Conservation (phyloP, 2,888 invertebrate species). For the Ptilodon capucinus region DNA sequence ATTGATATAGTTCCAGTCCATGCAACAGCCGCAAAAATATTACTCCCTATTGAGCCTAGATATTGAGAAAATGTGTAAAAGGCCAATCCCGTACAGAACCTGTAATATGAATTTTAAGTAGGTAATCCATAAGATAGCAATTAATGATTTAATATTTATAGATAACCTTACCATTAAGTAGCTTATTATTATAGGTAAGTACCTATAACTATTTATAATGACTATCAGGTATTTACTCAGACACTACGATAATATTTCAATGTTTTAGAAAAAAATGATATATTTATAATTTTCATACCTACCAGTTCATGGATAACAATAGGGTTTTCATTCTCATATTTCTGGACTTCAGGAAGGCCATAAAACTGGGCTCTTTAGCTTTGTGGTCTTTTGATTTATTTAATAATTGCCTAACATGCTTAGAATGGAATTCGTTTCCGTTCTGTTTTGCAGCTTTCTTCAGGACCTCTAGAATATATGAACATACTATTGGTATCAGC, state of each 20-base stretch:
- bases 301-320: slow-evolving; percentile 81
- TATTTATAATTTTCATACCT: no score
- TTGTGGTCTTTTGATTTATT: slow-evolving; percentile 25
- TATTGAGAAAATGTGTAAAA: slow-evolving; percentile 84
- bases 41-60: slow-evolving; percentile 76
- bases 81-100: slow-evolving; percentile 82
- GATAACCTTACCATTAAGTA: no score
- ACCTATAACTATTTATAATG: background rate
- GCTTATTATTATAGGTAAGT: no score
- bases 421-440: slow-evolving; percentile 37
- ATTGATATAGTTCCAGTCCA: slow-evolving; percentile 79
- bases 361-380: slow-evolving; percentile 53
- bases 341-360: slow-evolving; percentile 70
- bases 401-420: slow-evolving; percentile 40
- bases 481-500: no score
- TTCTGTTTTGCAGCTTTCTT: slow-evolving; percentile 54
- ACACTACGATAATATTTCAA: background rate
- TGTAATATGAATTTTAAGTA: slow-evolving; percentile 41
- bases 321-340: slow-evolving; percentile 77
- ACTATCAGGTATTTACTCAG: no score
- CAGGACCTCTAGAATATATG: slow-evolving; percentile 50
- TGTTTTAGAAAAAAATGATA: background rate
- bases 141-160: no score
- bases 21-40: slow-evolving; percentile 80
- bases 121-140: no score